A percentile compares a stretch with the other conserved stretches of the same genome.
Conservation (phyloP, 2,797 vertebrate species). For the Sarcoramphus papa region DNA sequence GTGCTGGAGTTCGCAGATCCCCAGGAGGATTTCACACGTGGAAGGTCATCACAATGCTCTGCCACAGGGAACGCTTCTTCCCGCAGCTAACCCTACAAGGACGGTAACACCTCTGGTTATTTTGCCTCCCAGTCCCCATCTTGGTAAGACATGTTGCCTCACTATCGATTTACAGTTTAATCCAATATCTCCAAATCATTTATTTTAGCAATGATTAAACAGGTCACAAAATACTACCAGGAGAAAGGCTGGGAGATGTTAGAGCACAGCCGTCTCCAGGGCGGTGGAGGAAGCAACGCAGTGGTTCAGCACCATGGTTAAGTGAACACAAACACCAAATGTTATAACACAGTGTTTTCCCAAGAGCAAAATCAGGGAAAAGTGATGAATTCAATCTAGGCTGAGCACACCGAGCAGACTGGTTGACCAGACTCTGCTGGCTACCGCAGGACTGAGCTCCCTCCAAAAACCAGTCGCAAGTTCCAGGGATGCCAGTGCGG, state of each 20-base stretch:
- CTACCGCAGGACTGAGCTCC: not conserved
- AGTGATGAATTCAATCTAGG: not conserved
- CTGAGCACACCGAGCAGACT: not conserved
- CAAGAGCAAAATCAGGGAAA: not conserved
- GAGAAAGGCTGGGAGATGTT: not conserved
- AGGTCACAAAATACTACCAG: not conserved
- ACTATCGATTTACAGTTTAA: not conserved
- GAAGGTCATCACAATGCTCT: not conserved
- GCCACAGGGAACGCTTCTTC: not conserved
- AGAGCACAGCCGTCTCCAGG: accelerated
- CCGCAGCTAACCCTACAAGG: not conserved
- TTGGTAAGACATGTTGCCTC: accelerated
- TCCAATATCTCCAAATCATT: not conserved
- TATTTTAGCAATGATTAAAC: not conserved
- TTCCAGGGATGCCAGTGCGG: not conserved
- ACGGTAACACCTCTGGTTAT: not conserved
- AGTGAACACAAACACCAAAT: not conserved
- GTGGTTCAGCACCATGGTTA: not conserved
- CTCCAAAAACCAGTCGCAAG: accelerated
- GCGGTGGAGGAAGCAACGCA: accelerated
- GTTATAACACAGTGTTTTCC: not conserved
- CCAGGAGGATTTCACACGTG: not conserved
- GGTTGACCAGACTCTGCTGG: not conserved
- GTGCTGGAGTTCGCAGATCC: not conserved
- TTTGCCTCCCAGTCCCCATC: not conserved